Conservation (phyloP, 2,797 vertebrate species). For the Champsocephalus gunnari region DNA sequence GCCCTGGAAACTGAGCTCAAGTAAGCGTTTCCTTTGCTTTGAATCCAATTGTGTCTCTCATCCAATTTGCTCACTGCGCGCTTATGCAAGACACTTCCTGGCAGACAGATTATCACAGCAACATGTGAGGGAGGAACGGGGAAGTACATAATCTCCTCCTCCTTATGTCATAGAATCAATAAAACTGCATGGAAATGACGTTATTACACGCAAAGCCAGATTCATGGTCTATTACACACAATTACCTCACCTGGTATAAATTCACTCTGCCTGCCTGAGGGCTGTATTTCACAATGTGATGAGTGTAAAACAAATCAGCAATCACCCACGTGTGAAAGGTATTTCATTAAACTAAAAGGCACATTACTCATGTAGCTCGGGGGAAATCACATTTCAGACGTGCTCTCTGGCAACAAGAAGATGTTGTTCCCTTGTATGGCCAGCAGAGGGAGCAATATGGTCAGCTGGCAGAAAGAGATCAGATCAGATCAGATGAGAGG, state of each 20-base stretch:
- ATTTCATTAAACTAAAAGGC: conserved; percentile 47
- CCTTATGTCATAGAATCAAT: conserved; percentile 16
- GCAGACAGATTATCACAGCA: conserved; percentile 7
- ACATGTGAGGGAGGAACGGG: conserved; percentile 8
- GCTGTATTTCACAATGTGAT: conserved; percentile 42
- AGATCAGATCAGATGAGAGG: too few species aligned
- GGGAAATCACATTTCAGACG: conserved; percentile 42
- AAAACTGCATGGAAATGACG: conserved; percentile 32
- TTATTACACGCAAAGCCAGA: conserved; percentile 9
- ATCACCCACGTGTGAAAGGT: conserved; percentile 31
- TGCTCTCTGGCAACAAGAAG: not conserved
- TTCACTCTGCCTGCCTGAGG: conserved; percentile 36
- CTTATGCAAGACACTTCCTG: conserved; percentile 42
- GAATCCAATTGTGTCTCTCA: conserved; percentile 2
- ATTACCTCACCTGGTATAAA: conserved; percentile 36
- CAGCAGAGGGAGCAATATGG: conserved; percentile 67
- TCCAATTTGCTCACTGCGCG: conserved; percentile 26
- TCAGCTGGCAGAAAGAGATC: not conserved
- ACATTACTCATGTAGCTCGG: conserved; percentile 39
- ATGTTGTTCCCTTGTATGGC: conserved; percentile 17
- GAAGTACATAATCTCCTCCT: conserved; percentile 5
- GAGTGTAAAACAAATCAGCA: conserved; percentile 33
- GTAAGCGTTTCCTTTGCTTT: conserved; percentile 71
- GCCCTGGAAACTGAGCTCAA: conserved; percentile 92
- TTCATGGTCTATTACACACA: conserved; percentile 40